Conservation (phyloP, 2,888 invertebrate genomes). For the Timema podura region DNA sequence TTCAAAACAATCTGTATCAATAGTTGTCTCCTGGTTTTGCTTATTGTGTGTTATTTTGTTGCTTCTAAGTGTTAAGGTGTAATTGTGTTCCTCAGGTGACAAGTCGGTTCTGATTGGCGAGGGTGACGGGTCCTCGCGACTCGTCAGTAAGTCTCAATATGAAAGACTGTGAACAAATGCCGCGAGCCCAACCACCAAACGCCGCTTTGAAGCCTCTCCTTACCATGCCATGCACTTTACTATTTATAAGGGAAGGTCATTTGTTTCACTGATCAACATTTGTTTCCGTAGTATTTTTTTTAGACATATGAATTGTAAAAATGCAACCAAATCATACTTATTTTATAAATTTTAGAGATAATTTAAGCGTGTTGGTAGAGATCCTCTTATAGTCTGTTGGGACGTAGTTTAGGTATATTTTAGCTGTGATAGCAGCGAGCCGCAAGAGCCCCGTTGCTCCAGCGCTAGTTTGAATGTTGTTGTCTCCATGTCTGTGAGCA, state of each 20-base stretch:
- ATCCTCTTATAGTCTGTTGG: too few species aligned
- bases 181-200: not conserved
- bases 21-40: not conserved
- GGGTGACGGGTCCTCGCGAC: conserved; percentile 45
- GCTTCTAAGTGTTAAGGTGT: conserved; percentile 25
- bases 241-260: conserved; percentile 40
- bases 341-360: too few species aligned
- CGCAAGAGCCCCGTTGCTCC: too few species aligned
- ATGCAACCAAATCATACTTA: too few species aligned
- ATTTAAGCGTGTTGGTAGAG: too few species aligned
- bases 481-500: not conserved
- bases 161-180: conserved; percentile 41
- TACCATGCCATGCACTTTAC: conserved; percentile 5
- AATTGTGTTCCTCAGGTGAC: conserved; percentile 70
- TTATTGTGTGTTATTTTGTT: conserved; percentile 14
- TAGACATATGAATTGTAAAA: too few species aligned
- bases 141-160: conserved; percentile 27
- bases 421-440: too few species aligned
- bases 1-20: not conserved
- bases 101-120: conserved; percentile 76
- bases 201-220: not conserved
- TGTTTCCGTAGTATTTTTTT: too few species aligned
- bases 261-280: not conserved
- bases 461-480: too few species aligned
- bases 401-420: too few species aligned